Base-by-base conservation (phyloP, 2,888 invertebrate genomes). In the Apamea sordens region DNA sequence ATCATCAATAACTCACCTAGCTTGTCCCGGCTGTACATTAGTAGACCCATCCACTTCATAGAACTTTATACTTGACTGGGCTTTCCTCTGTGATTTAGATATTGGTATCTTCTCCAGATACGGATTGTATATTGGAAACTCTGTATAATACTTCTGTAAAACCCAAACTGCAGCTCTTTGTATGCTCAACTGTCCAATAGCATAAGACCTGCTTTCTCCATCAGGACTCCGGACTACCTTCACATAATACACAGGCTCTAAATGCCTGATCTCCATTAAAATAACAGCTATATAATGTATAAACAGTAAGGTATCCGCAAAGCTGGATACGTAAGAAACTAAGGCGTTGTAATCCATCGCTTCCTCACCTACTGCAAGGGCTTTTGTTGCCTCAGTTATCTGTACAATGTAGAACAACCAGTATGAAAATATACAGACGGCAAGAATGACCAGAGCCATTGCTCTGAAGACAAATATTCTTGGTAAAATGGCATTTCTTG, bases 351-450 rank as follows among this genome's bases (percentile, higher is more conserved):
- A 99, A 93, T 98, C 98, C 65, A 98, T 97, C 18, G 98, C 98
- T 94, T 98, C 98, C 91, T 98, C 98, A 0, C 98, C 98, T 76
- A 98, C 98, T 0, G 98, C 98, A 13, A 98, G 97, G 76, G 98
- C 98, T 94, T 98, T 98, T 0, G 98, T 98, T 32, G 98, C 98
- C 94, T 98, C 98, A 0, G 98, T 98, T 76, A 98, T 98, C 95
- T 99, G 99, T 73, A 99, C 99, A 90, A 99, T 98, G 94, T 99
- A 99, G 96, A 99, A 99, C 32, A 99, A 97, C 99, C 99, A 99
- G 96, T 99, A 99, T 8, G 99, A 98, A 95, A 99, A 99, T 84
- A 98, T 98, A 94, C 99, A 98, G 24, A 99, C 98, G 64, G 99
- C 98, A 61, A 99, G 98, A 76, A 99, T 97, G 10, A 99, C 97